Evolutionary conservation across 2,113 vertebrate genomes (phyloP), one percentile per base, ranked within the genome.

Genomic region (Equus przewalskii): DNA sequence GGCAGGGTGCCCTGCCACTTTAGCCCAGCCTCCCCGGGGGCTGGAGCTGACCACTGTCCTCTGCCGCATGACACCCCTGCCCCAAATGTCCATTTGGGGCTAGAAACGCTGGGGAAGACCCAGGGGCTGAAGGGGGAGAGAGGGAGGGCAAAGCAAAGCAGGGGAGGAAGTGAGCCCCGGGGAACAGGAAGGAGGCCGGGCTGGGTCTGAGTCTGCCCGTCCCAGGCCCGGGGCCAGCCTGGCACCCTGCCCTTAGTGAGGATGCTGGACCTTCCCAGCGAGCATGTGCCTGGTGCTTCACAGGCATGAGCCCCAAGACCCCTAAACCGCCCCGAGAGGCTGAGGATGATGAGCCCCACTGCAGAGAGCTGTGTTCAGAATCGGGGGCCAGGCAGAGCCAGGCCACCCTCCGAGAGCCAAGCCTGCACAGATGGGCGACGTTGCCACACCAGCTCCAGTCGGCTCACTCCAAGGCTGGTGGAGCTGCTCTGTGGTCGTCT

Each of bases 391-490:
- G 75, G 26, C 12, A 3, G 64, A 65, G 7, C 64, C 70, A 46
- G 14, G 69, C 56, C 21, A 4, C 36, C 12, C n/a, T 5, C 26
- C 1, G 12, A 6, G 24, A 49, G 21, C 60, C 69, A 21, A 19
- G 30, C 62, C 46, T 41, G 7, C 3, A 0, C 0, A 0, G 89
- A 12, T 7, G 24, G 72, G 51, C 1, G n/a, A 24, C 15, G 3
- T 11, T 6, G 22, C 46, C 75, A 1, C 12, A 0, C 1, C 1
- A 5, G 15, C 65, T 3, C 10, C 7, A 0, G 12, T 5, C 19
- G 0, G 0, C 22, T 26, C 44, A 0, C 30, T 26, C 64, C 4
- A 7, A 19, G 70, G 30, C 81, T 7, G 28, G 24, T 1, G 3
- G 46, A 19, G 41, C 67, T 7, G 0, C 65, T 26, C 44, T 4